phyloP scores from a whole-genome alignment of 2,113 vertebrate genomes.

The Zapus hudsonius region DNA sequence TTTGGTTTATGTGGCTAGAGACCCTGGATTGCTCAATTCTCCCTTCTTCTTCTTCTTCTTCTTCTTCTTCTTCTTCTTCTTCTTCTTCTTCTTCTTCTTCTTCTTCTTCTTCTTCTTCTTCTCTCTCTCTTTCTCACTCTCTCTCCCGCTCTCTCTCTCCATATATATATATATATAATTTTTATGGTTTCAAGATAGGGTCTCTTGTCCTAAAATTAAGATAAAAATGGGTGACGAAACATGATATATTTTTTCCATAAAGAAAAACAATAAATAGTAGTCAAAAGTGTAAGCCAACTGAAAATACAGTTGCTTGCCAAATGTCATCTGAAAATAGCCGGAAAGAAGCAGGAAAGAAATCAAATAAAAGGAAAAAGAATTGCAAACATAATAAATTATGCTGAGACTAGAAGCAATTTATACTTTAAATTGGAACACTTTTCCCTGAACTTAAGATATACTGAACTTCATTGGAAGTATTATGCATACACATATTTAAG shows the following conservation, averaged over 20 bases:
- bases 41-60: too few relatives aligned
- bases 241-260: neutral
- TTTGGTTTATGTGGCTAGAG: too few relatives aligned
- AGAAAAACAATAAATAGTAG: neutral
- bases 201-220: neutral
- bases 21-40: too few relatives aligned
- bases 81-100: too few relatives aligned
- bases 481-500: conserved; percentile 49
- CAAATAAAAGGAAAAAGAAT: conserved; percentile 52
- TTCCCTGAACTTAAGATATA: conserved; percentile 43
- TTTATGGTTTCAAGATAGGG: neutral
- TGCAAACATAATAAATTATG: conserved; percentile 48
- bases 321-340: conserved; percentile 32
- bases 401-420: conserved; percentile 38
- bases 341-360: conserved; percentile 49
- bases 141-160: too few relatives aligned
- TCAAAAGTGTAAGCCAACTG: neutral
- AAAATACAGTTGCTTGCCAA: conserved; percentile 55
- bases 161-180: too few relatives aligned
- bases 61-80: too few relatives aligned
- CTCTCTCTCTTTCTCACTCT: too few relatives aligned
- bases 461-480: conserved; percentile 66
- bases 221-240: neutral
- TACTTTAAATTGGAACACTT: conserved; percentile 52
- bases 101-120: too few relatives aligned